Evolutionary conservation across 2,888 invertebrate genomes (phyloP).

Genomic region (Eremobia ochroleuca): DNA sequence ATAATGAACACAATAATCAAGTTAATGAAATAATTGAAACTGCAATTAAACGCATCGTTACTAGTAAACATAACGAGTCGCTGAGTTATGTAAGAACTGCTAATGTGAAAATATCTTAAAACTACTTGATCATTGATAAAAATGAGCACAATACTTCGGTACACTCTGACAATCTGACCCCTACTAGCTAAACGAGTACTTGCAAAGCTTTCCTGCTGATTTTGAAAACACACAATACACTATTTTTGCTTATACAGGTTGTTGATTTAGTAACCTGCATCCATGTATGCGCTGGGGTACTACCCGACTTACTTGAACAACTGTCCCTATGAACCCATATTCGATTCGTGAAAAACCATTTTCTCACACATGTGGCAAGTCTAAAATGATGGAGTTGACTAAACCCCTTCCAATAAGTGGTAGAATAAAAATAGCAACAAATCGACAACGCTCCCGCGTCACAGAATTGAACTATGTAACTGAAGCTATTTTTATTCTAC

Average conservation of each 20-base stretch:
- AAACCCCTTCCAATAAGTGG: too few relatives aligned
- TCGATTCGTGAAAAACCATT: not conserved
- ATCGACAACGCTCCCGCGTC: not conserved
- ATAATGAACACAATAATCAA: not conserved
- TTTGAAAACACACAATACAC: conserved; percentile 4
- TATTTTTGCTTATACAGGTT: not conserved
- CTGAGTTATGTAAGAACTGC: not conserved
- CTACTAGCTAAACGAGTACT: not conserved
- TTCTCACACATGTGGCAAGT: not conserved
- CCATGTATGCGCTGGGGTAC: not conserved
- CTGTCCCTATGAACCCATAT: not conserved
- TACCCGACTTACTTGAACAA: not conserved
- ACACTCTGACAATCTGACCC: conserved; percentile 23
- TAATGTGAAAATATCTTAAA: not conserved
- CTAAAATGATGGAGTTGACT: not conserved
- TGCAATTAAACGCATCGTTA: not conserved
- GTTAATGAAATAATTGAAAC: conserved; percentile 29
- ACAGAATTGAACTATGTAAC: not conserved
- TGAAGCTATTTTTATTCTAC: not conserved
- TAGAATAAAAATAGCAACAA: too few relatives aligned
- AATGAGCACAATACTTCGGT: not conserved
- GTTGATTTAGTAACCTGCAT: conserved; percentile 20
- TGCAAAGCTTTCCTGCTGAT: conserved; percentile 36
- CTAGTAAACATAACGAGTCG: too few relatives aligned
- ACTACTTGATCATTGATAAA: not conserved